phyloP scores from a whole-genome alignment of 1,140 invertebrate species.

The Ladona fulva region DNA sequence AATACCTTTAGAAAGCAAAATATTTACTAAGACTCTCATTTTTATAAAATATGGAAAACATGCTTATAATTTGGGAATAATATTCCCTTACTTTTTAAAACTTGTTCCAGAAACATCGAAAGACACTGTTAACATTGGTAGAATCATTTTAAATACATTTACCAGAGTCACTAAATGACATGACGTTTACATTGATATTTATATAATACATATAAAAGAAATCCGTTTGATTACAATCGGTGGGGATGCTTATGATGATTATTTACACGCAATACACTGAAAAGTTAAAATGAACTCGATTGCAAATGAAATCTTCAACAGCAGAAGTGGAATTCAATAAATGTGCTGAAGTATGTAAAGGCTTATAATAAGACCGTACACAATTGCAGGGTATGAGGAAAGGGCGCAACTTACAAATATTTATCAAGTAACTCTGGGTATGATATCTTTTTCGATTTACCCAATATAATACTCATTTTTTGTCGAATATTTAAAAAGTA shows the following conservation, averaged over 20 bases:
- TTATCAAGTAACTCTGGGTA: too few species aligned
- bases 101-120: neutral
- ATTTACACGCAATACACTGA: too few species aligned
- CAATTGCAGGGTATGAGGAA: too few species aligned
- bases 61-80: neutral
- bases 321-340: too few species aligned
- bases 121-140: neutral
- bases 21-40: neutral
- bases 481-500: too few species aligned
- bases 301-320: too few species aligned
- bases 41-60: neutral
- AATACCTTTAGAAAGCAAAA: neutral
- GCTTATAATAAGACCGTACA: too few species aligned
- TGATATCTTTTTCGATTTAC: too few species aligned
- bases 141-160: neutral
- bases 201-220: neutral
- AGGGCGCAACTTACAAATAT: too few species aligned
- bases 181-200: neutral
- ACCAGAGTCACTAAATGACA: neutral
- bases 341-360: too few species aligned
- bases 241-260: neutral
- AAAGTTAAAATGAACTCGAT: too few species aligned
- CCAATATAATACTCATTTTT: too few species aligned
- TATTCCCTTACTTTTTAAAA: neutral
- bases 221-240: neutral